Conservation (phyloP, 2,888 invertebrate species). For the Amphipoea oculea region DNA sequence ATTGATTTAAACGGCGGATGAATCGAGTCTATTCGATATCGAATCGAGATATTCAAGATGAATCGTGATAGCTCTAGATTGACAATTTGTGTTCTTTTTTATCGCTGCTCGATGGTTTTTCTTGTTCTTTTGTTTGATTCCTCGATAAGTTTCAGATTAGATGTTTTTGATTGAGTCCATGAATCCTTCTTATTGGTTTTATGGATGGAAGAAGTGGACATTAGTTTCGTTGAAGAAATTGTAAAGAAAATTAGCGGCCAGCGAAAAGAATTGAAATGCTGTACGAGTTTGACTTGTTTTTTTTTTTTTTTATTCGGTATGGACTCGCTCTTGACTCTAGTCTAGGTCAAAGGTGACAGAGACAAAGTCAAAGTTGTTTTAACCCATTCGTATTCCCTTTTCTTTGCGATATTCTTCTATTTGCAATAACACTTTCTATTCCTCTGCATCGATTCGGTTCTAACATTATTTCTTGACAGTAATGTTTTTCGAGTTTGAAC, state of each 20-base stretch:
- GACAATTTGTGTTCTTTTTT: slow-evolving; percentile 69
- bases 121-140: slow-evolving; percentile 44
- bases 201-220: neutral
- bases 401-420: neutral
- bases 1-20: slow-evolving; percentile 72
- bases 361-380: too few relatives aligned
- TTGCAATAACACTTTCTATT: neutral
- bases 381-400: neutral
- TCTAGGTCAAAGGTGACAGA: too few relatives aligned
- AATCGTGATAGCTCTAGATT: slow-evolving; percentile 69
- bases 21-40: slow-evolving; percentile 66
- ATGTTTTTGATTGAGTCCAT: slow-evolving; percentile 28
- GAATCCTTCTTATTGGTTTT: slow-evolving; percentile 12
- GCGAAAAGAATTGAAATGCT: neutral
- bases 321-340: too few relatives aligned
- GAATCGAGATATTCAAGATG: slow-evolving; percentile 66
- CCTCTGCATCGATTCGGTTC: too few relatives aligned
- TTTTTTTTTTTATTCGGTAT: too few relatives aligned
- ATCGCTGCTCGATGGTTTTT: slow-evolving; percentile 61
- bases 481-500: too few relatives aligned
- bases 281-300: neutral
- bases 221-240: neutral
- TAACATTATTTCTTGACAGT: too few relatives aligned
- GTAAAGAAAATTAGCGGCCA: neutral
- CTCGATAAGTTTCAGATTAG: slow-evolving; percentile 35